Evolutionary conservation across 2,797 vertebrate species (phyloP), one percentile per base, ranked within the genome.

Genomic region (Characodon lateralis): DNA sequence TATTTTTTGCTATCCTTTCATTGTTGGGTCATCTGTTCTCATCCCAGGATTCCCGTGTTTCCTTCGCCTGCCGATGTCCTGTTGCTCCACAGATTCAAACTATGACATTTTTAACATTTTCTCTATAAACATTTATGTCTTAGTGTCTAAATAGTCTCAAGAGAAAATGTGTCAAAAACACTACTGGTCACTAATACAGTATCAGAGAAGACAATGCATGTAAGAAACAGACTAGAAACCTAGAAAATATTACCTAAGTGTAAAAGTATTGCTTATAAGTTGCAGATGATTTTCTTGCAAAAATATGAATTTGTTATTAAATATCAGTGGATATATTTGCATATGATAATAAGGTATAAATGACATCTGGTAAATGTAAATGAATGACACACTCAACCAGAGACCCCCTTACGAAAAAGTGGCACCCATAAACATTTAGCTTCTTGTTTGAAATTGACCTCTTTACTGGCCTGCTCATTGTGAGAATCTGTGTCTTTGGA

Each of bases 371-470:
- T 77, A 35, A 35, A 88, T 76, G 71, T 83, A 61, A 74, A 83
- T 41, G 71, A 85, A 80, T 82, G 73, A 87, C 82, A 89, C 80
- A 83, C 74, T 77, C 78, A 69, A 68, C 80, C 79, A 50, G 68
- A 61, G 51, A 83, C 61, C 74, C 81, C 70, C 80, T 24, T 9
- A 84, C 85, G 66, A 72, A 85, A 20, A 76, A 66, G 63, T 41
- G 71, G 35, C 78, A 79, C 81, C 75, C 72, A 77, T 73, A 87
- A 86, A 78, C 61, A 74, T 41, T 58, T 41, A 50, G 41, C 69
- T 85, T 79, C 73, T 69, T 66, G 65, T 35, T 92, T 83, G 73
- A 79, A 89, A 77, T 81, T 70, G 73, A 84, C 84, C 55, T 77
- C 78, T 86, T 70, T 83, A 85, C 76, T 80, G 81, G 56, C 20